Evolutionary conservation across 2,797 vertebrate genomes (phyloP), one percentile per base, ranked within the genome.

Genomic region (Epinephelus malabaricus): DNA sequence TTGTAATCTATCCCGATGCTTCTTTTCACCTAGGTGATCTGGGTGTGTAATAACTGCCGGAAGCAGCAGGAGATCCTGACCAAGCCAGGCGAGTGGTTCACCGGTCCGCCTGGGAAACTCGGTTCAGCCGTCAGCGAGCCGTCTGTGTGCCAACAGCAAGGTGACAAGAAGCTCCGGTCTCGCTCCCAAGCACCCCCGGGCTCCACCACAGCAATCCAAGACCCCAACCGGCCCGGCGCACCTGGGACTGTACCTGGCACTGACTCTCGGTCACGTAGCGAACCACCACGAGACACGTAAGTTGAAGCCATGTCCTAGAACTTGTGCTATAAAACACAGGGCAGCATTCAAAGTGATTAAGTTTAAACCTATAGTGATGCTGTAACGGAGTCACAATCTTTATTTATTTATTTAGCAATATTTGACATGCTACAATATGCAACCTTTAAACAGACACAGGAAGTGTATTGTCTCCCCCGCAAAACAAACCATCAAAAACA

Each of bases 21-120:
- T 19, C 45, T 79, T 64, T 70, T 56, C n/a, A 71, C 70, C 9
- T 83, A 99, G 98, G 97, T 99, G 90, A 99, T 99, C 96, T 99
- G 98, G 98, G 98, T 99, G 86, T 99, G 98, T 95, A 99, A 99
- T 95, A 96, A 98, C 88, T 99, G 98, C 94, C 97, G 98, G 92
- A 99, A 99, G 94, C 98, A 99, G 86, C 98, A 99, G 95, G 98
- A 99, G 88, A 97, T 99, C 94, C 94, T 99, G 87, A 97, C 97
- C 62, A 98, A 98, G 92, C 98, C 98, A 0, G 98, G 97, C 78
- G 97, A 97, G 0, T 99, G 98, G 98, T 98, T 98, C 94, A 96
- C 97, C 25, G 95, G 96, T 85, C 95, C 96, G 4, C 95, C 95
- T 11, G 95, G 96, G 81, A 93, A 93, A 21, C 90, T 97, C 69